These are phyloP conservation scores for Babyrousa celebensis DNA, from an alignment of 2,797 vertebrate genomes.

Conservation along the genomic window DNA sequence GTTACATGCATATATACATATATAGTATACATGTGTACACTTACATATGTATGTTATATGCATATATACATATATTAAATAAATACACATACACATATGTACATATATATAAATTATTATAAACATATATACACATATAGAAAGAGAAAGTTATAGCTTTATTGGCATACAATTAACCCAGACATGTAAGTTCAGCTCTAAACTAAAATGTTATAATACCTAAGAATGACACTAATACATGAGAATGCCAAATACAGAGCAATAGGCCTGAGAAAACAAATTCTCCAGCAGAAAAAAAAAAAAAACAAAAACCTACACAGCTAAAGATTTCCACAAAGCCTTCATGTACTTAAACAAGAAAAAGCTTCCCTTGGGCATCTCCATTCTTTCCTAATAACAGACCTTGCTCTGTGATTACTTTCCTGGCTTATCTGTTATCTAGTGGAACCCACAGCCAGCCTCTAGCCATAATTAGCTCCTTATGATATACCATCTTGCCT, in stretches of 20 bases:
- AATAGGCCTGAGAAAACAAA: conserved; percentile 87
- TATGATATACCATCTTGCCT: conserved; percentile 68
- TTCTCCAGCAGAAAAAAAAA: conserved; percentile 78
- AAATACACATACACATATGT: too few relatives aligned
- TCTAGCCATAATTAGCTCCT: conserved; percentile 74
- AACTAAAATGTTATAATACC: conserved; percentile 84
- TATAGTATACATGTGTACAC: not conserved
- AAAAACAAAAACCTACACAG: conserved; percentile 72
- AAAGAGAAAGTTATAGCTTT: not conserved
- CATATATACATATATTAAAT: too few relatives aligned
- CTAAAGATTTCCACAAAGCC: conserved; percentile 88
- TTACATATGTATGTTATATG: too few relatives aligned
- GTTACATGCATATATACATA: not conserved
- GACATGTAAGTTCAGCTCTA: conserved; percentile 84
- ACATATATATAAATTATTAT: not conserved
- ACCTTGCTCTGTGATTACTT: conserved; percentile 82
- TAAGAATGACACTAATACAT: conserved; percentile 78
- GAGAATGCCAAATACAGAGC: conserved; percentile 80
- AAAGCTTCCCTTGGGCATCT: conserved; percentile 81
- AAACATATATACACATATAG: not conserved
- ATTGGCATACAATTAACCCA: conserved; percentile 89
- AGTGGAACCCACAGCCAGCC: conserved; percentile 69
- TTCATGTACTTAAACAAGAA: conserved; percentile 85
- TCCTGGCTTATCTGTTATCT: conserved; percentile 84
- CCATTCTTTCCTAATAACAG: conserved; percentile 75